Evolutionary conservation across 2,797 vertebrate genomes (phyloP).

Genomic region (Chloroceryle amazona): DNA sequence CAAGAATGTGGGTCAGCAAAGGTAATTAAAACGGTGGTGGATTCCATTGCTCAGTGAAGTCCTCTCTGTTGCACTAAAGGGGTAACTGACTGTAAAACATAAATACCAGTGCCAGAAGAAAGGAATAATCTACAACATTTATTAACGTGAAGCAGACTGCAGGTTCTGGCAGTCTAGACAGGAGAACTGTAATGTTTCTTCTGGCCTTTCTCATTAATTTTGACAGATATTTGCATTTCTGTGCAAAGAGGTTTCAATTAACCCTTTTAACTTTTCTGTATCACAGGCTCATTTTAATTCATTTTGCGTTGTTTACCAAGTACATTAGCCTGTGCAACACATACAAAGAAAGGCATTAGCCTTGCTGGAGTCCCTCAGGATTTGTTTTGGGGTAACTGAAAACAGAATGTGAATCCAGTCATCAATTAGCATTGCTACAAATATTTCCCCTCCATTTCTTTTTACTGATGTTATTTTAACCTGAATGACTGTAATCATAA

Average conservation of each 20-base stretch:
- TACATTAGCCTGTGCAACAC: neutral
- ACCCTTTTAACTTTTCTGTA: neutral
- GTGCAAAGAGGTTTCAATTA: conserved; percentile 48
- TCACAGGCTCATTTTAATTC: neutral
- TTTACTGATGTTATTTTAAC: conserved; percentile 18
- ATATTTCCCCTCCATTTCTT: neutral
- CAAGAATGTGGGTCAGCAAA: neutral
- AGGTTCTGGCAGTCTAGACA: conserved; percentile 38
- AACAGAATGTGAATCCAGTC: neutral
- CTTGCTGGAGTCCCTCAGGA: neutral
- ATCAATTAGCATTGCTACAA: neutral
- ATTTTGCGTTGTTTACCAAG: neutral
- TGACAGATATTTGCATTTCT: conserved; percentile 74
- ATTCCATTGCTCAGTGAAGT: neutral
- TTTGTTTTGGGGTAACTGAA: neutral
- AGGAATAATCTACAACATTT: neutral
- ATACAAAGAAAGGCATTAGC: neutral
- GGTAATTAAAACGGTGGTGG: neutral
- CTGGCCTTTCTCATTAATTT: conserved; percentile 67
- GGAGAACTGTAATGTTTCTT: conserved; percentile 51
- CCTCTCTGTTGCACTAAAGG: neutral
- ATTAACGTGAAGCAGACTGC: neutral
- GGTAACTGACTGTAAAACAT: neutral
- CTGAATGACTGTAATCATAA: neutral
- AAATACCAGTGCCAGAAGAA: conserved; percentile 2